Base-by-base conservation (phyloP, 1,140 invertebrate genomes). In the Aleiodes sp. region DNA sequence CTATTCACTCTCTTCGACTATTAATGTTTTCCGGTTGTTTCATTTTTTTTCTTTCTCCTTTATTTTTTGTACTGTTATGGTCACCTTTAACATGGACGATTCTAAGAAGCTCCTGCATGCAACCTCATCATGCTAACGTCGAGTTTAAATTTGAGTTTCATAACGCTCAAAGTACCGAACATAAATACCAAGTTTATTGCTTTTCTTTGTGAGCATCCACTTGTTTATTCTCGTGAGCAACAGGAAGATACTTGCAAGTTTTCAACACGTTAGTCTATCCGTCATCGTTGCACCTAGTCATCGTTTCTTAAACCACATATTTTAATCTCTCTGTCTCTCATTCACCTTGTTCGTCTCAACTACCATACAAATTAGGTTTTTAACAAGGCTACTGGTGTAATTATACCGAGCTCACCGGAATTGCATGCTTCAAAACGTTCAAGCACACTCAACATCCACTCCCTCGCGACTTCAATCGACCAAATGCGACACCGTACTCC, bases 291-390 rank as follows among this genome's bases (percentile, higher is more conserved):
- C n/a, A n/a, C n/a, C n/a, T n/a, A n/a, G n/a, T n/a, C n/a, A n/a
- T n/a, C n/a, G 16, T 61, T 16, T 26, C 19, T 43, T 62, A 1
- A 9, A 46, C 28, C n/a, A 19, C 31, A 6, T 19, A 28, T 62
- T 68, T 7, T 33, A 26, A 31, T 62, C 1, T 60, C 39, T 62
- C 21, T 46, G 9, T 8, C 39, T n/a, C 28, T 29, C 46, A n/a
- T 29, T 26, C 46, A 33, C 57, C n/a, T n/a, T n/a, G n/a, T n/a
- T 46, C 2, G 12, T 39, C 39, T 4, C 31, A 37, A 29, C 67
- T 52, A 72, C 62, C 52, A 64, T 73, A 65, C 62, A 66, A 72
- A 74, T 73, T 70, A 75, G 61, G 39, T 76, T 73, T 73, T 73
- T 75, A 77, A 77, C 71, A 52, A 76, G 60, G 28, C 59, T 12